Evolutionary conservation across 2,113 vertebrate species (phyloP), one percentile per base, ranked within the genome.

Genomic region (Sinosuthora webbiana): DNA sequence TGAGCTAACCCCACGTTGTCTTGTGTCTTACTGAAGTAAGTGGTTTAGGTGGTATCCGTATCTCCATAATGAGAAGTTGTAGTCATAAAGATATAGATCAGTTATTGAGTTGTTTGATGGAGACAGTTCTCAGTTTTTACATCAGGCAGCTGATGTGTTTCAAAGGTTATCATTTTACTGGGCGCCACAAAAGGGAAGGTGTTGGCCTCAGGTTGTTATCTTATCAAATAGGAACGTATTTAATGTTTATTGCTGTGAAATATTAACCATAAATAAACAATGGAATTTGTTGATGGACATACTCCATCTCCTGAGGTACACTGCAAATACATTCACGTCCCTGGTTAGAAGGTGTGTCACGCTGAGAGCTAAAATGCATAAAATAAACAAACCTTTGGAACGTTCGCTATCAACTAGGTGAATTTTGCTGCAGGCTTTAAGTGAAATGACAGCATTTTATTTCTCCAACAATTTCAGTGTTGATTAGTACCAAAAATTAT

Each of bases 101-200:
- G 67, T 76, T 83, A 35, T 57, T 76, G 79, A 91, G 64, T 7
- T 91, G 49, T 35, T 65, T 79, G 62, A 31, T 79, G 56, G 75
- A 91, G 44, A 15, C 49, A 71, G 20, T 71, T 91, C 35, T 75
- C 33, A 20, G 35, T 42, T 93, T 87, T 93, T 55, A 76, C 41
- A 53, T 71, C 28, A 41, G 44, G 53, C 65, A 85, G 52, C 44
- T 93, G 57, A 28, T 53, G 14, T 17, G 78, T 93, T 95, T 85
- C 90, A 93, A 92, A 94, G 93, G 90, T 94, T 93, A 79, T 83
- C 78, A 4, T 82, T 93, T 90, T 78, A 59, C 5, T 82, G 70
- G 13, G 39, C 87, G 35, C 74, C 74, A 89, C 24, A 55, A 73
- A 87, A 73, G 74, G 79, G 27, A 89, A 93, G 84, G 74, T 91